These are phyloP conservation scores for Caracal caracal DNA, from an alignment of 2,113 vertebrate species.

Conservation along the genomic window DNA sequence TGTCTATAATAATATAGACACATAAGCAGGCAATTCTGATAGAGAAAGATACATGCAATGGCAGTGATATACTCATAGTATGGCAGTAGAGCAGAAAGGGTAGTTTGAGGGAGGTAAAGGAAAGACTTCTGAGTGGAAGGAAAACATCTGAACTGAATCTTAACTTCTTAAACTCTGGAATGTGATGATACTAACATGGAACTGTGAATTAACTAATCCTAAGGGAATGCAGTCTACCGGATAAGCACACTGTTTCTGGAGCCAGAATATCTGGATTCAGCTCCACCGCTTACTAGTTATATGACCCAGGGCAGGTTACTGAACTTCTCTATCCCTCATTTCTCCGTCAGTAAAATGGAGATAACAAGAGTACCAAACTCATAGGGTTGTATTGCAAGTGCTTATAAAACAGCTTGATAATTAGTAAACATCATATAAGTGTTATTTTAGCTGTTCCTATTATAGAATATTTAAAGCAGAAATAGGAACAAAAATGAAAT, in stretches of 20 bases:
- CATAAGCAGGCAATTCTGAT: background rate
- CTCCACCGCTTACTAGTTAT: background rate
- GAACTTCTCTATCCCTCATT: background rate
- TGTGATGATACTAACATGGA: background rate
- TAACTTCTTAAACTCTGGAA: background rate
- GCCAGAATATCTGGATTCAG: background rate
- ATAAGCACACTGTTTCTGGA: background rate
- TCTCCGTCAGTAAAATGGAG: background rate
- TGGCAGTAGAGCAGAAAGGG: background rate
- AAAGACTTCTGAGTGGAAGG: background rate
- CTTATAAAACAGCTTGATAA: background rate
- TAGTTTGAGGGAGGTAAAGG: background rate
- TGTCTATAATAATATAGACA: background rate
- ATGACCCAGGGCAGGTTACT: background rate
- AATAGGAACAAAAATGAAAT: slow-evolving; percentile 19
- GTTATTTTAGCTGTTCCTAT: background rate
- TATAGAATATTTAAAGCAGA: slow-evolving; percentile 8
- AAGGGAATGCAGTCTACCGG: background rate
- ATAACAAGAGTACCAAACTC: background rate
- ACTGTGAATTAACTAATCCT: background rate
- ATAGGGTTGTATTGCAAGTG: background rate
- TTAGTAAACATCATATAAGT: background rate
- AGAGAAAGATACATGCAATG: background rate
- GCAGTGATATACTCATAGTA: background rate
- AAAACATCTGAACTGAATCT: background rate